A percentile compares a stretch with the other conserved stretches of the same genome.
phyloP scores from a whole-genome alignment of 1,140 invertebrate species.

The Elymnias hypermnestra region DNA sequence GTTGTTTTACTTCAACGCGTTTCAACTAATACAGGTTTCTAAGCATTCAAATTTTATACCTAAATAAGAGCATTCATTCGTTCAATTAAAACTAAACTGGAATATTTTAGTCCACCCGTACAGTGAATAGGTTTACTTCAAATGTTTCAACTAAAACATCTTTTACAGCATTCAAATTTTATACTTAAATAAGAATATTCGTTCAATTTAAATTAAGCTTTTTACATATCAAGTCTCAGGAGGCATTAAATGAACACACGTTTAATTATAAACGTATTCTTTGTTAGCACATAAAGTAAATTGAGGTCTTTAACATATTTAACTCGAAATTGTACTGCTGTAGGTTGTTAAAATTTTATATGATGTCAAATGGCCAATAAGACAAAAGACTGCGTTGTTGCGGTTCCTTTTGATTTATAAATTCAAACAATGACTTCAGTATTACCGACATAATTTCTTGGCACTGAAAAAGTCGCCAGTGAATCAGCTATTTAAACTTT shows the following conservation, averaged over 20 bases:
- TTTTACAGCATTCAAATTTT: no score
- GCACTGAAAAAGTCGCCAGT: slow-evolving; percentile 14
- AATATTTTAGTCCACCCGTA: neutral
- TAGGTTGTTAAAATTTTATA: neutral
- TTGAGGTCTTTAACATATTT: neutral
- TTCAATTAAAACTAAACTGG: slow-evolving; percentile 4
- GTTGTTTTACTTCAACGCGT: no score
- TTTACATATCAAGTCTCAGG: no score
- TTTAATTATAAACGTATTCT: slow-evolving; percentile 4
- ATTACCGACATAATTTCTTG: slow-evolving; percentile 14
- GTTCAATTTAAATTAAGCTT: no score
- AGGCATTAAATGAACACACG: neutral
- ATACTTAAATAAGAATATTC: no score
- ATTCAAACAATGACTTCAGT: slow-evolving; percentile 11
- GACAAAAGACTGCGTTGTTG: slow-evolving; percentile 19
- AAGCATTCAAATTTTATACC: slow-evolving; percentile 1
- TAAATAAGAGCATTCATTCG: slow-evolving; percentile 8
- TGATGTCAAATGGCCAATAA: slow-evolving; percentile 5
- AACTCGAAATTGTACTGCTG: slow-evolving; percentile 3
- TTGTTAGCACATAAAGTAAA: slow-evolving; percentile 1
- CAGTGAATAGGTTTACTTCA: no score
- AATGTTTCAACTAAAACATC: no score
- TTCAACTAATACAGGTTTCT: neutral
- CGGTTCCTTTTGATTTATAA: slow-evolving; percentile 15
- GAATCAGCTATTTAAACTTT: no score